phyloP scores from a whole-genome alignment of 2,113 vertebrate species.

The Thomomys bottae region DNA sequence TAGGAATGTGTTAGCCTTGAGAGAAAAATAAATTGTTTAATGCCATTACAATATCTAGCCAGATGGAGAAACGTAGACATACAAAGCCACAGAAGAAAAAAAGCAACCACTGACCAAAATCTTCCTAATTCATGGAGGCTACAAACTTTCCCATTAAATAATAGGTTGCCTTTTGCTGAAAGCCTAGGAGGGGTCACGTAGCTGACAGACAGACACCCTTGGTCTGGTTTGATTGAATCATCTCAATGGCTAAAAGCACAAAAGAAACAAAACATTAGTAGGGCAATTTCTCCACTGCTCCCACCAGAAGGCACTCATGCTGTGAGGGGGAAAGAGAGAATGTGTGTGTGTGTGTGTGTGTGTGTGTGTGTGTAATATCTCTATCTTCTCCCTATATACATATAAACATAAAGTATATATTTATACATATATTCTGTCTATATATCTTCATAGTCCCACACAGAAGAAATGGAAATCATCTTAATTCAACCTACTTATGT shows the following conservation, averaged over 20 bases:
- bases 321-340: too few relatives aligned
- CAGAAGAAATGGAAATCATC: constrained; percentile 9
- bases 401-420: too few relatives aligned
- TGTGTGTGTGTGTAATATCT: too few relatives aligned
- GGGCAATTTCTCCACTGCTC: neutral
- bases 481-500: neutral
- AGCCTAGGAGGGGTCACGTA: neutral
- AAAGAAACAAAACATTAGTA: neutral
- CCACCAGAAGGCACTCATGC: neutral
- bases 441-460: neutral
- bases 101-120: constrained; percentile 1
- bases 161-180: neutral
- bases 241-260: neutral
- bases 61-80: neutral
- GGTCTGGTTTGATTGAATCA: constrained; percentile 4
- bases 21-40: neutral
- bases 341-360: too few relatives aligned
- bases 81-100: neutral
- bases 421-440: too few relatives aligned
- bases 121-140: neutral
- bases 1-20: too few relatives aligned
- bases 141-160: neutral
- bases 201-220: neutral
- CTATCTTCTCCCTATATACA: too few relatives aligned
- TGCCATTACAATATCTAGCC: neutral